Evolutionary conservation across 2,113 vertebrate genomes (phyloP).

Genomic region (Amazona vittata): DNA sequence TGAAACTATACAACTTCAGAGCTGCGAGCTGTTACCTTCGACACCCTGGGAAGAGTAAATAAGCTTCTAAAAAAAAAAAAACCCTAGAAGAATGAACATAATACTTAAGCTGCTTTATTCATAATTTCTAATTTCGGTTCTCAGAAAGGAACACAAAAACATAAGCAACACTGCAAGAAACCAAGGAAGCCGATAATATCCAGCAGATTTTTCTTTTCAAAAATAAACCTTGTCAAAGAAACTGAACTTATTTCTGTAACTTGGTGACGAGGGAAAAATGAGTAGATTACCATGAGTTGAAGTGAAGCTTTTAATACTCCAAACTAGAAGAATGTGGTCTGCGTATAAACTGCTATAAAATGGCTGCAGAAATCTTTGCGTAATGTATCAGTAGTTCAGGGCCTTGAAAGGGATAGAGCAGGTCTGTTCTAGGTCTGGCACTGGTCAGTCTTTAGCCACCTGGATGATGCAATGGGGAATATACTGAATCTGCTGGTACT

Average conservation of each 20-base stretch:
- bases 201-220: background rate
- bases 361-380: background rate
- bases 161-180: background rate
- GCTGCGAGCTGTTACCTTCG: conserved; percentile 36
- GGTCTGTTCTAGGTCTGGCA: background rate
- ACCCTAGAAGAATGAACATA: background rate
- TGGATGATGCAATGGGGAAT: background rate
- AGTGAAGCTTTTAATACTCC: background rate
- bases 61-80: conserved; percentile 4
- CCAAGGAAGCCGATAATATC: background rate
- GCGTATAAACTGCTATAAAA: background rate
- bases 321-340: background rate
- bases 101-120: background rate
- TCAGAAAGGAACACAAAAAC: background rate
- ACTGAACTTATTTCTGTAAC: background rate
- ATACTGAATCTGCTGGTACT: background rate
- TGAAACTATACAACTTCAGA: conserved; percentile 39
- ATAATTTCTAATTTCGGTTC: conserved; percentile 1
- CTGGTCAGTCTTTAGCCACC: background rate
- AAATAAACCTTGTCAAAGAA: background rate
- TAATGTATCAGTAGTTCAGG: accelerated
- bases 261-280: background rate
- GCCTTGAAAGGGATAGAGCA: background rate
- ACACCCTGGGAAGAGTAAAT: conserved; percentile 42
- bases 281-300: background rate